phyloP scores from a whole-genome alignment of 1,140 invertebrate genomes.

The Drosophila oshimai region DNA sequence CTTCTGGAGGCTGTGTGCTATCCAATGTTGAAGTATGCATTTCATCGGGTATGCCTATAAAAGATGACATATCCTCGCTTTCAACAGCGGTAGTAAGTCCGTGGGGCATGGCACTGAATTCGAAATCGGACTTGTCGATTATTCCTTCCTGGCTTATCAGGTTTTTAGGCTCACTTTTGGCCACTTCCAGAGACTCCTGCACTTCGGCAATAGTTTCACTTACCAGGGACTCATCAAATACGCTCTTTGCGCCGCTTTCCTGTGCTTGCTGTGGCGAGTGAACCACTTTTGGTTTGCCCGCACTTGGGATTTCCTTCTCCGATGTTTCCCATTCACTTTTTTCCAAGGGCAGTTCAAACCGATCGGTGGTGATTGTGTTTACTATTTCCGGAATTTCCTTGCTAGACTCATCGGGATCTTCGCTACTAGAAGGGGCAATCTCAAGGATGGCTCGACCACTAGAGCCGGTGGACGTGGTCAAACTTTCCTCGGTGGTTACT shows the following conservation, averaged over 20 bases:
- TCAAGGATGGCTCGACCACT: constrained; percentile 61
- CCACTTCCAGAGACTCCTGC: constrained; percentile 87
- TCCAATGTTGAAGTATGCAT: constrained; percentile 53
- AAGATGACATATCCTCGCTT: constrained; percentile 58
- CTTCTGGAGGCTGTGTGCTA: constrained; percentile 56
- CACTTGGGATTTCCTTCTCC: constrained; percentile 68
- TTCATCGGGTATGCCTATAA: constrained; percentile 64
- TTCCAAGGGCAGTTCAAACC: constrained; percentile 68
- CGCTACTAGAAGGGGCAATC: constrained; percentile 59
- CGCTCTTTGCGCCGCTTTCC: constrained; percentile 63
- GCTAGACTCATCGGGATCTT: constrained; percentile 69
- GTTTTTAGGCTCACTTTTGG: constrained; percentile 86
- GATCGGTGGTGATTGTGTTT: constrained; percentile 50
- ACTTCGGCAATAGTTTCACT: constrained; percentile 88
- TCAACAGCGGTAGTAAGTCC: constrained; percentile 18
- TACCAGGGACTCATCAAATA: constrained; percentile 82
- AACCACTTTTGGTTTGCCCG: constrained; percentile 65
- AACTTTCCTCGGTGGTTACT: constrained; percentile 66
- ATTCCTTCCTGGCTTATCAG: constrained; percentile 81
- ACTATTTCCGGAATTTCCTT: constrained; percentile 65
- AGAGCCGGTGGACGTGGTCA: constrained; percentile 67
- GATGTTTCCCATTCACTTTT: constrained; percentile 80
- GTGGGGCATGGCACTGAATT: constrained; percentile 84
- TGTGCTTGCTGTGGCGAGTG: constrained; percentile 83
- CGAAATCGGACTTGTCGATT: constrained; percentile 88